Conservation (phyloP, 2,113 vertebrate genomes). For the Conger conger region DNA sequence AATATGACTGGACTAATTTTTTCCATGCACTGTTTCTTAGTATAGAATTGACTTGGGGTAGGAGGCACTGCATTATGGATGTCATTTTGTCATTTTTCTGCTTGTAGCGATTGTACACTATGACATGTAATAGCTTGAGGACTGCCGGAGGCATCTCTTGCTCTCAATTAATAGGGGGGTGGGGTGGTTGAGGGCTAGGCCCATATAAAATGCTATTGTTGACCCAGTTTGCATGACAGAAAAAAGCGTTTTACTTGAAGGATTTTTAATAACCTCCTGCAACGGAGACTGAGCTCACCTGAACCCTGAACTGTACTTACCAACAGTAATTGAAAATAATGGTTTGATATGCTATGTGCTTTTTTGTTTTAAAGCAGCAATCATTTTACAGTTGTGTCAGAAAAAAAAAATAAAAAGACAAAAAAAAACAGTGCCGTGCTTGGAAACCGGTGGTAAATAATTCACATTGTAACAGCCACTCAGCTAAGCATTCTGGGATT, state of each 20-base stretch:
- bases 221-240: neutral
- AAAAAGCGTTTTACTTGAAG: neutral
- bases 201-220: constrained; percentile 1
- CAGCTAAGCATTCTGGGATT: neutral
- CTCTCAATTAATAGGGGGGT: neutral
- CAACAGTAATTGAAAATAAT: neutral
- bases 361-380: neutral
- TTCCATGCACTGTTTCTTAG: neutral
- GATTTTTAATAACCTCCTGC: neutral
- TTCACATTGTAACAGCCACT: neutral
- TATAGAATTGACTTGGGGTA: neutral
- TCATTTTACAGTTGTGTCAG: neutral
- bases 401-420: no score
- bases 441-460: neutral
- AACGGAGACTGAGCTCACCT: neutral
- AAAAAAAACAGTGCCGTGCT: neutral
- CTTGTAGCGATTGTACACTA: constrained; percentile 1
- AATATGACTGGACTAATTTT: neutral
- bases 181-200: neutral
- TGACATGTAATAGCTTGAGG: constrained; percentile 17
- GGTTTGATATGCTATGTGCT: neutral
- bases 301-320: neutral
- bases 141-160: constrained; percentile 5
- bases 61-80: constrained; percentile 13
- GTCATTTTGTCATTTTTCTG: neutral